Conservation (phyloP, 2,888 invertebrate species). For the Apoderus coryli region DNA sequence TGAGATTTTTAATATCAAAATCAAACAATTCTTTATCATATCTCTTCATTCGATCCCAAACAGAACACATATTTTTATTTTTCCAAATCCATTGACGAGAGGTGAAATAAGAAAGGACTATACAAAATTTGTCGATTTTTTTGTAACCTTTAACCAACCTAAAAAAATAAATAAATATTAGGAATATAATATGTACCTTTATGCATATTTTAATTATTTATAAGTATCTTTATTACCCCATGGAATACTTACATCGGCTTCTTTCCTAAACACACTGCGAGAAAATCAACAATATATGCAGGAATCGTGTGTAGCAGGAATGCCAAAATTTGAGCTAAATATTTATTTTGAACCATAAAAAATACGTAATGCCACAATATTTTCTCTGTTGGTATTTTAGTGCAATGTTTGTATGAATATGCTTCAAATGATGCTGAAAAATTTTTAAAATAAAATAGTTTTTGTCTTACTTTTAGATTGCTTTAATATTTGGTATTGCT, state of each 20-base stretch:
- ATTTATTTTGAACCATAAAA: slow-evolving; percentile 42
- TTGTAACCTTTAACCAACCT: slow-evolving; percentile 20
- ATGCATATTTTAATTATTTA: too few species aligned
- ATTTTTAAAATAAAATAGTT: too few species aligned
- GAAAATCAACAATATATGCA: slow-evolving; percentile 43
- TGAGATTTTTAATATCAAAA: slow-evolving; percentile 55
- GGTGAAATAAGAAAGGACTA: slow-evolving; percentile 47
- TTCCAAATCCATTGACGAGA: slow-evolving; percentile 61
- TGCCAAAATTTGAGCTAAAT: slow-evolving; percentile 40
- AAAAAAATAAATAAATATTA: slow-evolving; percentile 17
- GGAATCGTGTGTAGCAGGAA: slow-evolving; percentile 48
- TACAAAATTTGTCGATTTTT: slow-evolving; percentile 19
- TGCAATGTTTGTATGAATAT: slow-evolving; percentile 37
- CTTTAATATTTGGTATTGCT: too few species aligned
- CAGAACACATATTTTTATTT: slow-evolving; percentile 40
- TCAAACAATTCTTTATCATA: slow-evolving; percentile 43
- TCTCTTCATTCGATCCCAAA: slow-evolving; percentile 42
- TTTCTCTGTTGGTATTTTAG: slow-evolving; percentile 38
- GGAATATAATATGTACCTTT: too few species aligned
- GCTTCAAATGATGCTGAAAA: slow-evolving; percentile 40
- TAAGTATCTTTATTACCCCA: too few species aligned
- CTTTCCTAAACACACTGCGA: slow-evolving; percentile 41
- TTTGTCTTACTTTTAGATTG: too few species aligned
- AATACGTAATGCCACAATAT: slow-evolving; percentile 52
- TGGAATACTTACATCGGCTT: slow-evolving; percentile 48